Conservation (phyloP, 2,888 invertebrate species). For the Macrophya alboannulata region DNA sequence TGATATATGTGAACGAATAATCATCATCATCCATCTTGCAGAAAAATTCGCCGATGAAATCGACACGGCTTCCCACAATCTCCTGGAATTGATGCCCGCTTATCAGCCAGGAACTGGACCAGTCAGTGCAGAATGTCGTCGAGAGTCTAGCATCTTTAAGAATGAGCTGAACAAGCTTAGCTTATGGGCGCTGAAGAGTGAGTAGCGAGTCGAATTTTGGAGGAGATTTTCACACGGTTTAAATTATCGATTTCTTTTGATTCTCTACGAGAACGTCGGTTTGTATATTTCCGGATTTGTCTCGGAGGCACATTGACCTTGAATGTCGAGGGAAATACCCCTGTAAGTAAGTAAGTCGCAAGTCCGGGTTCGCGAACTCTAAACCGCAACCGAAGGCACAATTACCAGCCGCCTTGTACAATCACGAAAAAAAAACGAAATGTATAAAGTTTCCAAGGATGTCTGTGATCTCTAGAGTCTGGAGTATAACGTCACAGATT, state of each 20-base stretch:
- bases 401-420: background rate
- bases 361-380: background rate
- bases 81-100: slow-evolving; percentile 73
- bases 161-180: slow-evolving; percentile 75
- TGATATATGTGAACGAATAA: background rate
- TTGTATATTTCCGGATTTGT: background rate
- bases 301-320: background rate
- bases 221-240: background rate
- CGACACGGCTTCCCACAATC: slow-evolving; percentile 70
- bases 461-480: background rate
- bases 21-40: no score
- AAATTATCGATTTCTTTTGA: background rate
- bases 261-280: background rate
- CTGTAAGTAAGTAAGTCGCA: background rate
- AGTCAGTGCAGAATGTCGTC: slow-evolving; percentile 75
- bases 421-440: background rate
- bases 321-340: background rate
- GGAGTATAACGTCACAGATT: no score
- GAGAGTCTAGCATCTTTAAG: slow-evolving; percentile 72
- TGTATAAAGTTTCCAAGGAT: background rate
- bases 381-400: background rate
- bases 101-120: slow-evolving; percentile 74
- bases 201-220: slow-evolving; percentile 61
- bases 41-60: slow-evolving; percentile 73
- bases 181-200: slow-evolving; percentile 78